Evolutionary conservation across 2,797 vertebrate species (phyloP).

Genomic region (Poeciliopsis paucimaculata): DNA sequence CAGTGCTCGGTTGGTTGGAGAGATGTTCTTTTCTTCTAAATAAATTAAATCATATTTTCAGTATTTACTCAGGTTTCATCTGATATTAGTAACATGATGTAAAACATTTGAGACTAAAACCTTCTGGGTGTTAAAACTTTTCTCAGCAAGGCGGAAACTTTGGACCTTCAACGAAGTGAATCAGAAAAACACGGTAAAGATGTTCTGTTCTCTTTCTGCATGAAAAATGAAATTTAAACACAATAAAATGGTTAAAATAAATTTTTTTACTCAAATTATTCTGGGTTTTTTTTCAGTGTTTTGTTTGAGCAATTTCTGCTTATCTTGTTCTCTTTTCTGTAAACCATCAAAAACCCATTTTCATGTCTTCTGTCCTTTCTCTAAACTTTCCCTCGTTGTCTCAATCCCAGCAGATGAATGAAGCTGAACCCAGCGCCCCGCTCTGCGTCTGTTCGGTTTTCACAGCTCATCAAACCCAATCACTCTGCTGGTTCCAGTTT

Average conservation of each 20-base stretch:
- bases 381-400: neutral
- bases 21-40: too few species aligned
- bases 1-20: too few species aligned
- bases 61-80: neutral
- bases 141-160: neutral
- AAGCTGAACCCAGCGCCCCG: neutral
- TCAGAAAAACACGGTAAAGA: too few species aligned
- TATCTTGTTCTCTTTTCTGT: neutral
- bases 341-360: slow-evolving; percentile 14
- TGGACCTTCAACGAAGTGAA: neutral
- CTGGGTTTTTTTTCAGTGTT: neutral
- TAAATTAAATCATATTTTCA: neutral
- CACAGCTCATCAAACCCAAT: slow-evolving; percentile 68
- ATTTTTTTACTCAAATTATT: neutral
- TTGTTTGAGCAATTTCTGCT: neutral
- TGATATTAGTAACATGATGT: neutral
- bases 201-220: neutral
- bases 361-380: neutral
- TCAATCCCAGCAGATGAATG: neutral
- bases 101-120: neutral
- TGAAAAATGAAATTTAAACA: neutral
- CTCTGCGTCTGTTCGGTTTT: slow-evolving; percentile 23
- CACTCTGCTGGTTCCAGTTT: slow-evolving; percentile 42
- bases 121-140: neutral
- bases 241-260: neutral